Conservation (phyloP, 1,140 invertebrate species). For the Bombus vancouverensis region DNA sequence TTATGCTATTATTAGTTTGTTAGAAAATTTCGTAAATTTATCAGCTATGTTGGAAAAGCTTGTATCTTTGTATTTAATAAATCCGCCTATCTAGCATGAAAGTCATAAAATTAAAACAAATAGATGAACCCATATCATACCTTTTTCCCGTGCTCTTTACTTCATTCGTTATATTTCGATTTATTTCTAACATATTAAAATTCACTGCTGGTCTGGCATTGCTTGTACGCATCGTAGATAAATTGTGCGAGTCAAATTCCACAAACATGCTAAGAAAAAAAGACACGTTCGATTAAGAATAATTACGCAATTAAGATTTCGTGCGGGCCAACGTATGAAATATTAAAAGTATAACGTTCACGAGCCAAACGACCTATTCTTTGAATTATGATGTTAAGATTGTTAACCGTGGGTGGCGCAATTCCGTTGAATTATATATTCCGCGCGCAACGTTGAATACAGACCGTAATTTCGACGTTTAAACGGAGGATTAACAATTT, state of each 20-base stretch:
- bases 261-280: not conserved
- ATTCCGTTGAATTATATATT: slow-evolving; percentile 12
- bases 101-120: no score
- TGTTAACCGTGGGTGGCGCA: slow-evolving; percentile 11
- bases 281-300: slow-evolving; percentile 11
- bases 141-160: no score
- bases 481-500: slow-evolving; percentile 22
- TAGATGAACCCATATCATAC: no score
- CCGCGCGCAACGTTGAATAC: not conserved
- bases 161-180: no score
- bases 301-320: slow-evolving; percentile 17
- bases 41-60: no score
- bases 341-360: slow-evolving; percentile 29
- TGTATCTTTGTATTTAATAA: no score
- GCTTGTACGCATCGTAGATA: not conserved
- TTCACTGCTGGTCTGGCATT: no score
- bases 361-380: not conserved
- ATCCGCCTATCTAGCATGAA: no score
- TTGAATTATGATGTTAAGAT: slow-evolving; percentile 29
- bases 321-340: slow-evolving; percentile 9
- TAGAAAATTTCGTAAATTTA: no score
- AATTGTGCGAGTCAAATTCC: not conserved
- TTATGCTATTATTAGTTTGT: no score
- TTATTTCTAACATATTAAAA: no score
- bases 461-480: not conserved